Evolutionary conservation across 2,888 invertebrate genomes (phyloP).

Genomic region (Saturnia japonica): DNA sequence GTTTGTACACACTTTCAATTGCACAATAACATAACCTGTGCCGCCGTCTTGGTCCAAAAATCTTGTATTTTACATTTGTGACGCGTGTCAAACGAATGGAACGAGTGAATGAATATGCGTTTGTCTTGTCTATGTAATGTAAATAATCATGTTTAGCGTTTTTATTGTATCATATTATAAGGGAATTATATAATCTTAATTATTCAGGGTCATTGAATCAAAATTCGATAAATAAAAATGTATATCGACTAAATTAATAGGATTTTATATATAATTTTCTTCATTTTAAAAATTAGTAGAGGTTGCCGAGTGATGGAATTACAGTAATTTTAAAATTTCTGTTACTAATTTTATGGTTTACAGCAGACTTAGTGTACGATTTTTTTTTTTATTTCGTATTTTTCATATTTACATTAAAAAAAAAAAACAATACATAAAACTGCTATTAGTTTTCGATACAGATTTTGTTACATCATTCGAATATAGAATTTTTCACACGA

Average conservation of each 20-base stretch:
- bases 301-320: not conserved
- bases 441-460: too few relatives aligned
- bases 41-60: not conserved
- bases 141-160: conserved; percentile 39
- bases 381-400: too few relatives aligned
- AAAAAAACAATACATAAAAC: too few relatives aligned
- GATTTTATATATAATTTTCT: not conserved
- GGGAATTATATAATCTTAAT: conserved; percentile 31
- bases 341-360: too few relatives aligned
- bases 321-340: too few relatives aligned
- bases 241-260: not conserved
- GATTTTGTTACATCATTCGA: too few relatives aligned
- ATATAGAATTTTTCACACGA: too few relatives aligned
- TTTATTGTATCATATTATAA: conserved; percentile 8
- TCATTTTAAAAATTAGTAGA: not conserved
- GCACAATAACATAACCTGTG: conserved; percentile 6
- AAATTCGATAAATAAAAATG: conserved; percentile 3
- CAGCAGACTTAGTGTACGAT: too few relatives aligned
- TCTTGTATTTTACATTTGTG: conserved; percentile 20
- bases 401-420: too few relatives aligned
- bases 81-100: conserved; percentile 17
- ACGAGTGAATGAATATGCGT: conserved; percentile 17
- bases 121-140: conserved; percentile 29
- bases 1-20: conserved; percentile 6
- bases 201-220: conserved; percentile 16